Conservation (phyloP, 1,140 invertebrate genomes). For the Trichonephila clavata region DNA sequence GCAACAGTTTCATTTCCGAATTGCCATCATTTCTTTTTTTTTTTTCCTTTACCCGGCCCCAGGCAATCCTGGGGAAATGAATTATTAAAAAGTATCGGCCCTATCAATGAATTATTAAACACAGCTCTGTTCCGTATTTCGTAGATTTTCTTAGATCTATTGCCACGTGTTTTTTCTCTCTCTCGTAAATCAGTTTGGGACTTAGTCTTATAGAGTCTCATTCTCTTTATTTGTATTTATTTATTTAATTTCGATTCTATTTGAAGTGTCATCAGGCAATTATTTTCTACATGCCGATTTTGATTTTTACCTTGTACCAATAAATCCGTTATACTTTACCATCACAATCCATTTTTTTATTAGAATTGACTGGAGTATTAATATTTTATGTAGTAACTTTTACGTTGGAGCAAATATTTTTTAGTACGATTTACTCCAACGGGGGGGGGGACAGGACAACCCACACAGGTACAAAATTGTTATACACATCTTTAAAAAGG, state of each 20-base stretch:
- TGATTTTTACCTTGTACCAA: background rate
- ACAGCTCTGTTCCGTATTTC: background rate
- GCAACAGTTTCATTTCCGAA: conserved; percentile 59
- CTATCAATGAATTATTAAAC: conserved; percentile 68
- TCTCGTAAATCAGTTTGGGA: background rate
- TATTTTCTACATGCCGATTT: background rate
- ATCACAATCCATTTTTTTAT: too few relatives aligned
- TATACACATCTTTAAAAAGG: too few relatives aligned
- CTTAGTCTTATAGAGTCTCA: background rate
- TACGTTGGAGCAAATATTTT: too few relatives aligned
- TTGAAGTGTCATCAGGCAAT: background rate
- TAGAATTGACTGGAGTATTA: too few relatives aligned
- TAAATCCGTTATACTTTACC: too few relatives aligned
- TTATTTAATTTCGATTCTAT: background rate
- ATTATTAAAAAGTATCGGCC: conserved; percentile 60
- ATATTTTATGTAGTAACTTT: too few relatives aligned
- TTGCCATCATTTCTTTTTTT: background rate
- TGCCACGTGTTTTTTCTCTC: background rate
- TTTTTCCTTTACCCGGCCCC: background rate
- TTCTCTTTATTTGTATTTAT: background rate
- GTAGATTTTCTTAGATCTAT: background rate
- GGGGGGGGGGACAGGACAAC: too few relatives aligned
- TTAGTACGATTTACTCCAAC: too few relatives aligned
- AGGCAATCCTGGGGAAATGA: conserved; percentile 41
- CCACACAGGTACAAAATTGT: too few relatives aligned